Evolutionary conservation across 2,888 invertebrate species (phyloP), one percentile per base, ranked within the genome.

Genomic region (Anorthoa munda): DNA sequence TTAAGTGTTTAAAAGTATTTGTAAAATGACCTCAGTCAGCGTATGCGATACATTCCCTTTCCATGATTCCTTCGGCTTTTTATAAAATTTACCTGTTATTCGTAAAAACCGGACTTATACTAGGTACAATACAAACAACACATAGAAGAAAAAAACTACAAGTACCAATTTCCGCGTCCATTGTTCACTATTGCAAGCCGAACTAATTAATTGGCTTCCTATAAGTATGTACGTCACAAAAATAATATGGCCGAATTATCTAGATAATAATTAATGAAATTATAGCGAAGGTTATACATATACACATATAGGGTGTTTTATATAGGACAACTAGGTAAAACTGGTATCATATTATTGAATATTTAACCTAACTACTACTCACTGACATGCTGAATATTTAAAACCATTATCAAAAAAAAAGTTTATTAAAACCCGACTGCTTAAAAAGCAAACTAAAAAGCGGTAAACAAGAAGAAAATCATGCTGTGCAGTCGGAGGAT

Each of bases 181-280:
- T 75, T 69, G 39, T 80, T 65, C 18, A 26, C 18, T 76, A 64
- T 69, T 50, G 39, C 58, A 53, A 59, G 39, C 17, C n/a, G 21
- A 11, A 18, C 18, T 64, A 78, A 76, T 70, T 76, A 77, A 70
- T 77, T 77, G 70, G 56, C 46, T 56, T 51, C n/a, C 61, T 48
- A 21, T 46, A 60, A 15, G 60, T 67, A 76, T 17, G 21, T 58
- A 70, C 23, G 63, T 76, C 63, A 76, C 72, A 53, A 72, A 76
- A 76, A 53, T 64, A 71, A 76, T 78, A 71, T 45, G 18, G 11
- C 51, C 46, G 21, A 63, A 66, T 46, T 39, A 66, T 53, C 53
- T 45, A 58, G 79, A 77, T 79, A 66, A 77, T 39, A 63, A 53
- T 72, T 64, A 55, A 79, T 77, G 0, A 79, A 72, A 77, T 73